Percentiles rank a stretch among this genome's conserved stretches.
phyloP scores from a whole-genome alignment of 2,888 invertebrate genomes.

The Folsomia manolachei region DNA sequence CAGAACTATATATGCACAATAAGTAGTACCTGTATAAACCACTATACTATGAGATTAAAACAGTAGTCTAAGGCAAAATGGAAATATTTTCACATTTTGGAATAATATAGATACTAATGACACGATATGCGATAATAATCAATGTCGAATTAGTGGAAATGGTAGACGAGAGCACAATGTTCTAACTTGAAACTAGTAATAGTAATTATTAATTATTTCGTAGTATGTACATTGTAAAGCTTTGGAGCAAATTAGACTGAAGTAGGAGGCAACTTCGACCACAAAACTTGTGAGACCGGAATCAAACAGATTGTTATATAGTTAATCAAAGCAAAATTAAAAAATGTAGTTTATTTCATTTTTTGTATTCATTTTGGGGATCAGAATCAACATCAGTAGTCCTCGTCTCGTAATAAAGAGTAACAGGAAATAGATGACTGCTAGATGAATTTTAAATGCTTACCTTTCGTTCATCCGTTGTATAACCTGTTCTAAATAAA shows the following conservation, averaged over 20 bases:
- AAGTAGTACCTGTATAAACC: too few species aligned
- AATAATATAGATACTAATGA: background rate
- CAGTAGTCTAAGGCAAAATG: background rate
- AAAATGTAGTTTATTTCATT: background rate
- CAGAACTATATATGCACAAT: too few species aligned
- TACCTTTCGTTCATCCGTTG: background rate
- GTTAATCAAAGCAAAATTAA: background rate
- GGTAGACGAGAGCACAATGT: too few species aligned
- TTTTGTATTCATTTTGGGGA: background rate
- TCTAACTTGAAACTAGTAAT: too few species aligned
- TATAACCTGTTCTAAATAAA: background rate
- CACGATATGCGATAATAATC: background rate
- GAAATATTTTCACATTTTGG: background rate
- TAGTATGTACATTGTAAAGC: too few species aligned
- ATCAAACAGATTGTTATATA: background rate
- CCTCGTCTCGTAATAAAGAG: too few species aligned
- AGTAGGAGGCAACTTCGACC: too few species aligned
- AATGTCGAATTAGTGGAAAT: background rate
- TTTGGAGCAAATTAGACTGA: too few species aligned
- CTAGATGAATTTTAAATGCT: slow-evolving; percentile 17
- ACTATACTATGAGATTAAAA: too few species aligned
- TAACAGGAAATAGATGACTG: slow-evolving; percentile 20
- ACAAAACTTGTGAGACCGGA: too few species aligned
- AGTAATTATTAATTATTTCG: too few species aligned
- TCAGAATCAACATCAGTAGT: slow-evolving; percentile 1